phyloP scores from a whole-genome alignment of 2,888 invertebrate species.

The Synanthedon formicaeformis region DNA sequence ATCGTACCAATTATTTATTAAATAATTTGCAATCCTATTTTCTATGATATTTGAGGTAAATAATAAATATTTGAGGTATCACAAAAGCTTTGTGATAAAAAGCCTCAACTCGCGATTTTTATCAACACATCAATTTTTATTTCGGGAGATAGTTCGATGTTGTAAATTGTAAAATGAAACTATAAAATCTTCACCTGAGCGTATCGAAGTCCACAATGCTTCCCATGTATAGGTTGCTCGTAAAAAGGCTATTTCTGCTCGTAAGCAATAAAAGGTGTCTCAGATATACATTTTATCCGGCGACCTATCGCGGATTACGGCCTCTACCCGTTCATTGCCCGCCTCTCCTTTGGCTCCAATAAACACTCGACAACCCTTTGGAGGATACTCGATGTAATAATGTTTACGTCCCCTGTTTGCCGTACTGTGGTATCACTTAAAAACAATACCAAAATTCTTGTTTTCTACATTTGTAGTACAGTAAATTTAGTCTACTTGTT shows the following conservation, averaged over 20 bases:
- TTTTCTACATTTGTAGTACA: no score
- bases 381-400: constrained; percentile 3
- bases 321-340: constrained; percentile 14
- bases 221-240: background rate
- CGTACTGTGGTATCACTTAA: constrained; percentile 1
- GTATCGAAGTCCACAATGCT: background rate
- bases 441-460: no score
- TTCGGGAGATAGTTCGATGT: no score
- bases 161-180: no score
- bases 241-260: constrained; percentile 8
- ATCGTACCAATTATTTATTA: no score
- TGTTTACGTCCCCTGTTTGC: constrained; percentile 4
- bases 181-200: background rate
- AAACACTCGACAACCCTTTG: constrained; percentile 6
- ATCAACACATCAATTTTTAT: no score
- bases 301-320: constrained; percentile 26
- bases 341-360: constrained; percentile 5
- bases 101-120: no score
- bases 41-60: no score
- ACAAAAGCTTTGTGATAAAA: no score
- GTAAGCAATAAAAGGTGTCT: constrained; percentile 34
- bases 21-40: no score
- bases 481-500: no score
- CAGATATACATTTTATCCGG: constrained; percentile 23
- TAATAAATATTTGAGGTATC: no score